Base-by-base conservation (phyloP, 2,888 invertebrate species). In the Malthinus seriepunctatus region DNA sequence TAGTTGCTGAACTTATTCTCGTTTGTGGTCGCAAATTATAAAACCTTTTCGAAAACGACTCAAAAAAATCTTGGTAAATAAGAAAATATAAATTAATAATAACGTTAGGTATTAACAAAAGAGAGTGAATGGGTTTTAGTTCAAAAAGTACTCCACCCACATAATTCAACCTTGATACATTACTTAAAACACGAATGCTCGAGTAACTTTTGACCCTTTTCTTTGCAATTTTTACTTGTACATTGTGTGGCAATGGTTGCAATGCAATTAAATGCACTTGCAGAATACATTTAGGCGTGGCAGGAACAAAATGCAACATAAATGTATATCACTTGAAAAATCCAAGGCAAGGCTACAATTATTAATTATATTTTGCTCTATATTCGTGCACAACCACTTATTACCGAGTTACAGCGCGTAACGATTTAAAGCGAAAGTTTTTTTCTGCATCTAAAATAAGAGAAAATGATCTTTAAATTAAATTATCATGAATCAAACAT, bases 181-280 rank as follows among this genome's bases (percentile, higher is more conserved):
- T 42, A 42, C 23, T 53, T 49, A 56, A 64, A 66, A 64, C 64
- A 67, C 67, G 67, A 67, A 47, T 56, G 66, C 61, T 65, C 67
- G 63, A 63, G 53, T 67, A 56, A 66, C 67, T 63, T 67, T 57
- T 66, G 66, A 66, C 66, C 67, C 46, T 53, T 59, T 53, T 45
- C 39, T 31, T 51, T 42, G 3, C 23, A 23, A 23, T 23, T 23
- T 23, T 23, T 23, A 23, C 9, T 44, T 34, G 32, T 44, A 34
- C 39, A 49, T 45, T 50, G 35, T 56, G 39, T 33, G 45, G 15
- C 15, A 45, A 34, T 42, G 50, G 42, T 39, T 46, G 37, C 49
- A 47, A 59, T 46, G 37, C 49, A 47, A 59, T 53, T 47, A 47
- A 51, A 59, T 56, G 53, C 51, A 54, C 56, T 60, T 61, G 62